Base-by-base conservation (phyloP, 2,888 invertebrate genomes). In the Odiellus spinosus region DNA sequence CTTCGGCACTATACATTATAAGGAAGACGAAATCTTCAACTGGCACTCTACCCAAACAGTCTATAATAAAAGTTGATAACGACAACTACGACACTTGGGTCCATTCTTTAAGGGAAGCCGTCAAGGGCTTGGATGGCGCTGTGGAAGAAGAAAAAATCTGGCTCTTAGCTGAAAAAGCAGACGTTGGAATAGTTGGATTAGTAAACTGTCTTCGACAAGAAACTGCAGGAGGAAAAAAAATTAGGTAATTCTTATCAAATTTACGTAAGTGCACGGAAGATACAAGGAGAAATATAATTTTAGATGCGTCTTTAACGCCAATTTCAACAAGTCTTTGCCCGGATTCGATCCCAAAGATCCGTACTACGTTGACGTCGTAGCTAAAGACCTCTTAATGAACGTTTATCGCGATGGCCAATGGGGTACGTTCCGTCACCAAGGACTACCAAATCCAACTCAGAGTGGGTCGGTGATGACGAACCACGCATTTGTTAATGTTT, bases 401-500 rank as follows among this genome's bases (percentile, higher is more conserved):
- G 81, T 95, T 47, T 73, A 62, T 56, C 59, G 60, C 44, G 62
- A 66, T 57, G 67, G 66, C 17, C 50, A 55, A 14, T 71, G 67
- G 67, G 72, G 72, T 35, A 66, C 67, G 10, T 67, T 63, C 57
- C 60, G 69, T 48, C 71, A 71, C 26, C 38, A 6, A 6, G 26
- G 26, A 26, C 26, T 26, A 6, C 26, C 26, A 6, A 4, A 4
- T 26, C 26, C 26, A 26, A 26, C 5, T 8, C 5, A 26, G 26
- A 26, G 26, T 26, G 4, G 8, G 2, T 3, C 14, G 8, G n/a
- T 46, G 12, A 44, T 44, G 18, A 55, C 87, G 47, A 82, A 88
- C 64, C 87, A 93, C 69, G 95, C 95, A 12, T 95, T 88, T 68
- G 82, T 96, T 44, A 95, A 96, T 69, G 82, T 90, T 1, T 65